Evolutionary conservation across 2,888 invertebrate species (phyloP), one percentile per base, ranked within the genome.

Genomic region (Lasioglossum pauxillum): DNA sequence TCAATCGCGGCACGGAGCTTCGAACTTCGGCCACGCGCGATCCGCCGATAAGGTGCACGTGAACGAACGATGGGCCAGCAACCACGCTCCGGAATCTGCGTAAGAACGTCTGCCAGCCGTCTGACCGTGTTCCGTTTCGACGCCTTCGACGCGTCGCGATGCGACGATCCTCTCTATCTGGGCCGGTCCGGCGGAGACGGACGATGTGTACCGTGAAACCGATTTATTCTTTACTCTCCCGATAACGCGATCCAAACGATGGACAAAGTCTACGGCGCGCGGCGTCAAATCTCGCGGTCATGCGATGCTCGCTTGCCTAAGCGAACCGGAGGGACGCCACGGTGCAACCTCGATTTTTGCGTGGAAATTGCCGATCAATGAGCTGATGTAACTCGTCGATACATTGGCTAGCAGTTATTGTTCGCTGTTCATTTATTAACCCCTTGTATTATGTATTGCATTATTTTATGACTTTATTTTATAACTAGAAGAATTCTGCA

Each of bases 1-100:
- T 90, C 86, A 86, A 89, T 85, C 81, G 71, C 57, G 49, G n/a
- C 72, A 14, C 16, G 7, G 67, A 46, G 75, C 49, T 35, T 38
- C 86, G 72, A 83, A 80, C 88, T 86, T 86, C 79, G 89, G 74
- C 72, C 85, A 78, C 81, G 76, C 81, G 78, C 84, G 89, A 90
- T 89, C 75, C 41, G 8, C 41, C 76, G 89, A 86, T 88, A 85
- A 86, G 60, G 81, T 80, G 83, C 89, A 88, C 86, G 89, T 89
- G 86, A 88, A 86, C 89, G 83, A 78, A 75, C 84, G 80, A 77
- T 44, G 81, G 72, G 46, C 64, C 74, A 49, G 41, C 41, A 19
- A 49, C 41, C 75, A 49, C 82, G 81, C 79, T 49, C 75, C 35
- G 35, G 31, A 19, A 67, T 80, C 60, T 78, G 27, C 71, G 67